Evolutionary conservation across 2,888 invertebrate species (phyloP).

Genomic region (Pseudococcus jackbeardsleyi): DNA sequence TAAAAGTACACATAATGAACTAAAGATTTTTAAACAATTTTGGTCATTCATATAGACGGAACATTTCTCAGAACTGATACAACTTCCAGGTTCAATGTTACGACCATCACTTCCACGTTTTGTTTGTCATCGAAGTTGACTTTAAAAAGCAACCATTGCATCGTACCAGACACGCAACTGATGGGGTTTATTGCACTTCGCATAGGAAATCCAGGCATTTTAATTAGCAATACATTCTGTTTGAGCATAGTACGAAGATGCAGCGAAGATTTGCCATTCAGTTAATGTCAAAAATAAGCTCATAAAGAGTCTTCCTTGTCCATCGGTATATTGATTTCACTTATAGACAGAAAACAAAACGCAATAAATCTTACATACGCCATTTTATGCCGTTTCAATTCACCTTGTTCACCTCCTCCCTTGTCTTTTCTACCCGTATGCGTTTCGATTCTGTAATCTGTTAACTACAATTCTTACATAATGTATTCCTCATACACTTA

Average conservation of each 20-base stretch:
- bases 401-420: slow-evolving; percentile 4
- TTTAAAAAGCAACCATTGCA: too few species aligned
- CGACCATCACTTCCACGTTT: too few species aligned
- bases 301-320: slow-evolving; percentile 48
- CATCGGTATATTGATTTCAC: slow-evolving; percentile 39
- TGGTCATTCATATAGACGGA: too few species aligned
- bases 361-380: slow-evolving; percentile 57
- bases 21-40: too few species aligned
- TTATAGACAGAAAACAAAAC: slow-evolving; percentile 54
- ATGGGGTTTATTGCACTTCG: neutral
- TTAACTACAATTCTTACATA: slow-evolving; percentile 61
- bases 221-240: slow-evolving; percentile 54
- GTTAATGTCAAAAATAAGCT: slow-evolving; percentile 47
- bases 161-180: too few species aligned
- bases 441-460: slow-evolving; percentile 59
- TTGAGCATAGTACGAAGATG: neutral
- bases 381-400: slow-evolving; percentile 56
- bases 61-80: too few species aligned
- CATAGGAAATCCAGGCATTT: slow-evolving; percentile 21
- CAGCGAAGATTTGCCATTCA: neutral
- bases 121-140: too few species aligned
- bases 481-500: slow-evolving; percentile 58
- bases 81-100: too few species aligned
- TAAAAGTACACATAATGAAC: too few species aligned
- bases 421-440: slow-evolving; percentile 23